Base-by-base conservation (phyloP, 2,888 invertebrate genomes). In the Caenorhabditis plicata region DNA sequence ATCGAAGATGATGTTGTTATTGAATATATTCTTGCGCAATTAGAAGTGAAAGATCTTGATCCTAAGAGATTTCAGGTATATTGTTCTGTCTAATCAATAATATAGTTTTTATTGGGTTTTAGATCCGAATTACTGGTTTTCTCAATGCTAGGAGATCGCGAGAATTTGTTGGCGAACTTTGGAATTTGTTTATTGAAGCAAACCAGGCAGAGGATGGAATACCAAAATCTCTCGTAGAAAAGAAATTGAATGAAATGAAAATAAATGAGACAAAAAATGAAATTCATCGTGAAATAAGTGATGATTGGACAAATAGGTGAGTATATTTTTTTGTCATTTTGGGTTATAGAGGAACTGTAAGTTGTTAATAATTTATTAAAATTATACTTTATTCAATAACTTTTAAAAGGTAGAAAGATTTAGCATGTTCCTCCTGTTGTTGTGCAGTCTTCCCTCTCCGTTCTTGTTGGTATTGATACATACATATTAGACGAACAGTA, bases 91-190 rank as follows among this genome's bases (percentile, higher is more conserved):
- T 35, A 15, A 25, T 11, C 11, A 33, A n/a, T 22, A 20, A 25
- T 31, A 39, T 7, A 29, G 9, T 23, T 25, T 32, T 11, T 19
- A 38, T 4, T 38, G 26, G 5, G 46, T 52, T 58, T 27, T 96
- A 99, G 87, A 99, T 99, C 81, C 98, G 98, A 85, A 86, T 99
- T 83, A 99, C 98, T 39, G 98, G 98, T 40, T 99, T 99, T 84
- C 85, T 99, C 63, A 96, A 98, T 82, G 94, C 94, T 11, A 92
- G 92, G 83, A 93, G 95, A 84, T 94, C 98, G 17, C 87, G 96
- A 33, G 88, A 91, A 74, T 99, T 99, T 83, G 93, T 96, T 90
- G 90, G 90, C 3, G 96, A 98, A 83, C 85, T 99, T 47, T 99
- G 98, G 98, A 89, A 90, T 65, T 84, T 95, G 71, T 85, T 99